Evolutionary conservation across 1,140 invertebrate species (phyloP).

Genomic region (Drosophila mayri): DNA sequence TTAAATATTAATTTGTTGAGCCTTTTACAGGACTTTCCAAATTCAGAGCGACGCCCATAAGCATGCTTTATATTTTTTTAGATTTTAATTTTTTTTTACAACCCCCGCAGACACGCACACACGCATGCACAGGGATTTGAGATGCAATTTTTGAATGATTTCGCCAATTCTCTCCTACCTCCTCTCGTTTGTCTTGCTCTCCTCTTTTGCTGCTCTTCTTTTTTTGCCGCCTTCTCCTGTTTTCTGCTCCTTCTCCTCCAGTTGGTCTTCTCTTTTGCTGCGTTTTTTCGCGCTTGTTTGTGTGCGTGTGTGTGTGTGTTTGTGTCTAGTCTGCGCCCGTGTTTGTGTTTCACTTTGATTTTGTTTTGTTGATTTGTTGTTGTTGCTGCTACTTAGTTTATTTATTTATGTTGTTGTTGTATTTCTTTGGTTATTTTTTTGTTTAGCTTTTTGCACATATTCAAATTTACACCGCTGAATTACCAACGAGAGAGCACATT

Average conservation of each 20-base stretch:
- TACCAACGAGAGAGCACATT: conserved; percentile 50
- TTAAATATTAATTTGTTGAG: background rate
- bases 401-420: background rate
- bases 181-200: conserved; percentile 4
- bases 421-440: conserved; percentile 2
- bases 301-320: background rate
- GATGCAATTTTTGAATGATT: conserved; percentile 33
- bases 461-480: conserved; percentile 29
- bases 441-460: conserved; percentile 28
- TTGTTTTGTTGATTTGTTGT: conserved; percentile 43
- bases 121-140: background rate
- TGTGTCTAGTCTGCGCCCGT: conserved; percentile 17
- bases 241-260: background rate
- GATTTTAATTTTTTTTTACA: conserved; percentile 6
- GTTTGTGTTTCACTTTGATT: conserved; percentile 40
- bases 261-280: conserved; percentile 5
- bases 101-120: background rate
- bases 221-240: conserved; percentile 11
- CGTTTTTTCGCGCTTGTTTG: conserved; percentile 5
- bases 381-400: background rate
- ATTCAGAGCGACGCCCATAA: conserved; percentile 12
- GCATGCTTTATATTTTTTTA: conserved; percentile 14
- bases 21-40: background rate
- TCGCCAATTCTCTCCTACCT: conserved; percentile 13
- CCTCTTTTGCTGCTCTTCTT: conserved; percentile 18